Base-by-base conservation (phyloP, 1,140 invertebrate genomes). In the Teleopsis dalmanni region DNA sequence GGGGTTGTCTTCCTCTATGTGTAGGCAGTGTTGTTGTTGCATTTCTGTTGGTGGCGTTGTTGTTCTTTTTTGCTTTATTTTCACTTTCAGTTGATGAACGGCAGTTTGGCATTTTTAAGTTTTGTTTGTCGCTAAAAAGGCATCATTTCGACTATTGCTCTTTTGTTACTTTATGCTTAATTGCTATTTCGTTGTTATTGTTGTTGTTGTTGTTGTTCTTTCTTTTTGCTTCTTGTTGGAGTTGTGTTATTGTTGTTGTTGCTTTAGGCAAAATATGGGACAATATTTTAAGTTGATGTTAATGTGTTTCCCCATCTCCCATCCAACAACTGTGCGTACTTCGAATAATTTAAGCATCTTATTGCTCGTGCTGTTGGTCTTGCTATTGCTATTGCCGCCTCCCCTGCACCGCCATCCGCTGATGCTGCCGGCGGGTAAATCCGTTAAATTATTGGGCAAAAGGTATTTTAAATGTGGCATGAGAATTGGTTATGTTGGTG, bases 381-480 rank as follows among this genome's bases (percentile, higher is more conserved):
- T 14, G 36, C 8, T 4, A 5, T 4, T 16, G 8, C 0, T 16
- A 4, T 14, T 11, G 6, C 33, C n/a, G 33, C 11, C 7, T 13
- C 33, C n/a, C 6, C 7, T 13, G 3, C 3, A 2, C 33, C 3
- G 18, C 7, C 33, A 34, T 14, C 33, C 11, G 11, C 7, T 13
- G 5, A 34, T 2, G 9, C 19, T 35, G 11, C 16, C 35, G 6
- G 8, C 14, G 2, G 3, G 11, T 34, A 46, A 46, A 46, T 46
- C 44, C 22, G 21, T 19, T 34, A 29, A 46, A 29, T 46, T 51
- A 51, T 51, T 37, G 29, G n/a, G 43, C 43, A 27, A 41, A 51
- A 46, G 43, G 49, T 44, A 47, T 51, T 40, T 40, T 22, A 19
- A 38, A 33, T 37, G 45, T 5, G 34, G 44, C 26, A 31, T 34